These are phyloP conservation scores for Xiphorhynchus elegans DNA, from an alignment of 2,113 vertebrate genomes.

Conservation along the genomic window DNA sequence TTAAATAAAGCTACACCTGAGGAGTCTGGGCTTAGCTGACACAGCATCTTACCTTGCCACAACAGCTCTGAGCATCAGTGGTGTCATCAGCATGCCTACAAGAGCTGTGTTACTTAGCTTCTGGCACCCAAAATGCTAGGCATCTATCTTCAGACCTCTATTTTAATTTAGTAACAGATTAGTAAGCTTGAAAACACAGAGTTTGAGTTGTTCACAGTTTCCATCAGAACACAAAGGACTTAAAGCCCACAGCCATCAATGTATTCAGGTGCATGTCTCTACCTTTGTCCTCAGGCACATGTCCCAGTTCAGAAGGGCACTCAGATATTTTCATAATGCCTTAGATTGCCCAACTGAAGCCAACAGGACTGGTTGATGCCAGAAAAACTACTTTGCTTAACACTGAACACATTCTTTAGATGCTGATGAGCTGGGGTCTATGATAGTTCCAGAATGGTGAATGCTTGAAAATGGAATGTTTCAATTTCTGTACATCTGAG, in stretches of 20 bases:
- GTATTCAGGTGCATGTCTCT: conserved; percentile 7
- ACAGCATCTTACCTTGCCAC: neutral
- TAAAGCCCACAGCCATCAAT: neutral
- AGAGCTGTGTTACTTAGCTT: neutral
- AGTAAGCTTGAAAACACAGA: neutral
- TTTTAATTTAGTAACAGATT: neutral
- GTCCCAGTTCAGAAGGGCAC: conserved; percentile 10
- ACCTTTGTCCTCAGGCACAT: conserved; percentile 10
- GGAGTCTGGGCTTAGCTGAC: neutral
- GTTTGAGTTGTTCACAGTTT: neutral
- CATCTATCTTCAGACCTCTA: neutral
- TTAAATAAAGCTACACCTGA: neutral
- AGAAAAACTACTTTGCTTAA: neutral
- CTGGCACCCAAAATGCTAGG: neutral
- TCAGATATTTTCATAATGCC: neutral
- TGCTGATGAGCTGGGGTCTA: neutral
- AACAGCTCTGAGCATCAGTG: neutral
- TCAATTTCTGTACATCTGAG: neutral
- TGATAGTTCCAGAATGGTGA: neutral
- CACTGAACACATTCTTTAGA: neutral
- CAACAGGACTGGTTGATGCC: neutral
- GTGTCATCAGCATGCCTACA: neutral
- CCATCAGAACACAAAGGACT: neutral
- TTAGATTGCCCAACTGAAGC: neutral
- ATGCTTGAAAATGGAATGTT: neutral